A percentile compares a stretch with the other conserved stretches of the same genome.
Evolutionary conservation across 2,797 vertebrate species (phyloP).

Genomic region (Micrastur ruficollis): DNA sequence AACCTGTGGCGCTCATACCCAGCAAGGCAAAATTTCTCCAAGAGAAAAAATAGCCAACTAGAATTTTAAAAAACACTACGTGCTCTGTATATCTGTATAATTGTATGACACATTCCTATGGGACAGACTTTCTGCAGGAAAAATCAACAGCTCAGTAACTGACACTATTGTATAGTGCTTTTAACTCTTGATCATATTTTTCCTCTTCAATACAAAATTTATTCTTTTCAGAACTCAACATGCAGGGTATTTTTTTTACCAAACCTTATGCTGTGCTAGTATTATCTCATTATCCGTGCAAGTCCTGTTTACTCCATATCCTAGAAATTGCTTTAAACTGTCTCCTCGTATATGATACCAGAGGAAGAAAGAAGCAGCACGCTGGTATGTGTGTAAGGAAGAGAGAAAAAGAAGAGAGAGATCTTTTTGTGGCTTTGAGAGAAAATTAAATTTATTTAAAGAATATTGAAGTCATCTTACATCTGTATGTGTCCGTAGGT

Average conservation of each 20-base stretch:
- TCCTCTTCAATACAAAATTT: background rate
- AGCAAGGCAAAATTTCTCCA: background rate
- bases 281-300: background rate
- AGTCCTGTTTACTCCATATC: background rate
- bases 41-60: background rate
- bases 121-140: background rate
- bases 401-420: background rate
- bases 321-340: background rate
- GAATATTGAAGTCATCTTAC: background rate
- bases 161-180: background rate
- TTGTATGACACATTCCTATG: background rate
- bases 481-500: background rate
- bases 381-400: background rate
- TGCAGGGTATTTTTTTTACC: background rate
- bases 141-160: background rate
- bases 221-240: background rate
- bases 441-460: background rate
- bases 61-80: background rate
- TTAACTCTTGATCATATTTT: background rate
- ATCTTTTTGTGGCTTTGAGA: background rate
- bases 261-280: background rate
- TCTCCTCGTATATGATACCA: background rate
- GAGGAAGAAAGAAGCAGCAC: background rate
- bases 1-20: background rate
- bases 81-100: slow-evolving; percentile 5